Evolutionary conservation across 2,797 vertebrate species (phyloP), one percentile per base, ranked within the genome.

Genomic region (Pteronotus mesoamericanus): DNA sequence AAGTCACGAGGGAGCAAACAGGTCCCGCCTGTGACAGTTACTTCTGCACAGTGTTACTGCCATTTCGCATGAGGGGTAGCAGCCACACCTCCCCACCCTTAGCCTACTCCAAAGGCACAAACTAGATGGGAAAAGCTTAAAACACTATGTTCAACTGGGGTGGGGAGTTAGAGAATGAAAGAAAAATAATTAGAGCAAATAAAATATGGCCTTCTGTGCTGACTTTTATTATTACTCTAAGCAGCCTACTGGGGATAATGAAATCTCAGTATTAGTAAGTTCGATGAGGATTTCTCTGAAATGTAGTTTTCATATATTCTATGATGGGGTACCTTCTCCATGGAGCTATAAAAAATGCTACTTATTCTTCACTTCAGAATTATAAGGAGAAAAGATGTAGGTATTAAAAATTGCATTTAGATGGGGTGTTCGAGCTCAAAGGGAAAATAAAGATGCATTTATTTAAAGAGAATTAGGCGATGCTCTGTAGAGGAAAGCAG

Each of bases 1-100:
- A 14, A 83, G 71, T 64, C 55, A 22, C 1, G 11, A 61, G 9
- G 44, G 15, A 79, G 19, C 10, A 88, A 82, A 15, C 16, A 14
- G 0, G 66, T 10, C 15, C 6, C 42, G 12, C 19, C 46, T 44
- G 24, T 4, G 22, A 61, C 1, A 2, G n/a, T 37, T 22, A 9
- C 51, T 39, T 53, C 32, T 59, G 21, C 11, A 8, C 9, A 7
- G 24, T 5, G 12, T 46, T 6, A 19, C 21, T 12, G 10, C 42
- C n/a, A 1, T 4, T 15, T 26, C 42, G 0, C 3, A n/a, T 0
- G 26, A 26, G 10, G 9, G 39, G 44, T 3, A 75, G 8, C 18
- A 15, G 32, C 75, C 69, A 26, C 29, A 24, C n/a, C 39, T 55
- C 37, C 39, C 11, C 4, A 6, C 16, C 29, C 32, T 46, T 51